Evolutionary conservation across 2,888 invertebrate genomes (phyloP).

Genomic region (Mechanitis messenoides): DNA sequence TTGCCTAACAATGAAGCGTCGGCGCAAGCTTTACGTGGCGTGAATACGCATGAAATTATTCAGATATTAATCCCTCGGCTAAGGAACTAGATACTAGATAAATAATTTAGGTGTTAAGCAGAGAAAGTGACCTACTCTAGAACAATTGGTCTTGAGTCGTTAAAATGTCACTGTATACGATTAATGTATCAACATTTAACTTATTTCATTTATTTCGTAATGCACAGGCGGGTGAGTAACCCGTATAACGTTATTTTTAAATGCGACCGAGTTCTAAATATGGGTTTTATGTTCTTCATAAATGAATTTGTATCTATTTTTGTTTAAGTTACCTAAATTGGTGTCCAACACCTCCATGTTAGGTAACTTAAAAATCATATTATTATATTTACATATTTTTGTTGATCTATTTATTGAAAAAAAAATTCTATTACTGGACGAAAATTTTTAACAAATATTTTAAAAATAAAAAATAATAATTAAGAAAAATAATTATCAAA

Average conservation of each 20-base stretch:
- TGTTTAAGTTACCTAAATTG: conserved; percentile 42
- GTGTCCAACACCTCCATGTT: conserved; percentile 48
- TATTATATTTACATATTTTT: too few species aligned
- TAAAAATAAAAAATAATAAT: too few species aligned
- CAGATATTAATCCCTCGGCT: conserved; percentile 54
- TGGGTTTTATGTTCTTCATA: conserved; percentile 32
- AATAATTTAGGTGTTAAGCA: conserved; percentile 48
- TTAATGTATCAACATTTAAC: conserved; percentile 49
- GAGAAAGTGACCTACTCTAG: conserved; percentile 69
- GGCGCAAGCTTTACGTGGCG: conserved; percentile 45
- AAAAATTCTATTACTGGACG: too few species aligned
- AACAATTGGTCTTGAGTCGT: conserved; percentile 65
- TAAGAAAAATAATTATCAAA: too few species aligned
- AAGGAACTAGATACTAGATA: conserved; percentile 58
- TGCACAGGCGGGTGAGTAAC: conserved; percentile 20
- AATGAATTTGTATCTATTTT: conserved; percentile 36
- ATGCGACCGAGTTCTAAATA: conserved; percentile 32
- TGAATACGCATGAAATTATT: conserved; percentile 55
- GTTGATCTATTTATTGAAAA: too few species aligned
- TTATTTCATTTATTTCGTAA: conserved; percentile 42
- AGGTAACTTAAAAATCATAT: too few species aligned
- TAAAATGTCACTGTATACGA: conserved; percentile 59
- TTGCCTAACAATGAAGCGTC: conserved; percentile 44
- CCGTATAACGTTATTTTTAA: conserved; percentile 17
- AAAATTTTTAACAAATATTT: too few species aligned